Evolutionary conservation across 2,113 vertebrate species (phyloP).

Genomic region (Malurus elegans): DNA sequence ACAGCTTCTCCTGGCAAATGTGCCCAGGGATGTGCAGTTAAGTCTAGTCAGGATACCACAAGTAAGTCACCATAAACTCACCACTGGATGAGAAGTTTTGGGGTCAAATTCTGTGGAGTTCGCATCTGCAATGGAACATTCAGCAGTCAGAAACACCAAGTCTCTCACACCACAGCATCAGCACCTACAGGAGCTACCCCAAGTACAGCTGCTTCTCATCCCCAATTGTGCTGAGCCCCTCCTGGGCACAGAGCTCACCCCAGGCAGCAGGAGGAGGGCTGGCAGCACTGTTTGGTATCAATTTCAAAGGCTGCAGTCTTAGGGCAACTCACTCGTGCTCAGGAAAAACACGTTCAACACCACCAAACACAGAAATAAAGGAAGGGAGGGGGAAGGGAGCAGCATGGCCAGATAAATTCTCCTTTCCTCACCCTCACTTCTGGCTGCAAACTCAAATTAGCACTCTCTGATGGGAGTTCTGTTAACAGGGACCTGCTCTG

Average conservation of each 20-base stretch:
- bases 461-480: neutral
- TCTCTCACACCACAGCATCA: rapidly evolving
- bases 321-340: neutral
- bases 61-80: slow-evolving; percentile 64
- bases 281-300: neutral
- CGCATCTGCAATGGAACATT: slow-evolving; percentile 78
- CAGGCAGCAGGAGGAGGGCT: neutral
- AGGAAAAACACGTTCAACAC: neutral
- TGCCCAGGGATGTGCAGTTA: neutral
- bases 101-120: slow-evolving; percentile 96
- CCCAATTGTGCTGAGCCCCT: neutral
- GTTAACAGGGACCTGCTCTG: neutral
- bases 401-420: neutral
- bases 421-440: neutral
- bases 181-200: neutral
- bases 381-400: neutral
- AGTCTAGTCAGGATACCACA: neutral
- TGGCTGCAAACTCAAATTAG: neutral
- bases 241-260: neutral
- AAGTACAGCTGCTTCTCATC: neutral
- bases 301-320: neutral
- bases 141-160: neutral
- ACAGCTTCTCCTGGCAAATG: neutral
- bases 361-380: neutral
- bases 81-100: slow-evolving; percentile 88